These are phyloP conservation scores for Corydoras sp. DNA, from an alignment of 2,113 vertebrate genomes.

Conservation along the genomic window DNA sequence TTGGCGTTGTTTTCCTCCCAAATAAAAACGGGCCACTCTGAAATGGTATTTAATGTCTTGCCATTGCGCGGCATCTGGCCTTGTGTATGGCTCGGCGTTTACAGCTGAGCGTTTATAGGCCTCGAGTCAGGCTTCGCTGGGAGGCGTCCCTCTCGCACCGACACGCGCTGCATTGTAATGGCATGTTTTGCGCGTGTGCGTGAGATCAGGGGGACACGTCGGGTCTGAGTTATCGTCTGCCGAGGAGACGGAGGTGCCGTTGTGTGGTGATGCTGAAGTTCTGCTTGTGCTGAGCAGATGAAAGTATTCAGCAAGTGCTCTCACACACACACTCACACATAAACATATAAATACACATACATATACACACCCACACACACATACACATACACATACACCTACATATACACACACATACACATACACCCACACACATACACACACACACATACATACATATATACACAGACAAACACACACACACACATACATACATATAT, in stretches of 20 bases:
- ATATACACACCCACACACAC: conserved; percentile 4
- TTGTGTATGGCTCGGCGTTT: conserved; percentile 27
- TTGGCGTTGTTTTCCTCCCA: conserved; percentile 32
- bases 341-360: conserved; percentile 17
- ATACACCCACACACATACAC: too few relatives aligned
- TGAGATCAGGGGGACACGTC: conserved; percentile 50
- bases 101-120: conserved; percentile 39
- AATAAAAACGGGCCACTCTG: conserved; percentile 43
- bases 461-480: too few relatives aligned
- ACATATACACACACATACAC: too few relatives aligned
- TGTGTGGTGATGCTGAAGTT: conserved; percentile 58
- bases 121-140: conserved; percentile 3
- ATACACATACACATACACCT: conserved; percentile 1
- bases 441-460: too few relatives aligned
- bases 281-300: conserved; percentile 33
- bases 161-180: too few relatives aligned
- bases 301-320: conserved; percentile 46
- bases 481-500: too few relatives aligned
- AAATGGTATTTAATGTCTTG: conserved; percentile 47
- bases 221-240: conserved; percentile 69
- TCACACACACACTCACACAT: conserved; percentile 52
- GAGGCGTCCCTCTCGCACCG: too few relatives aligned
- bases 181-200: too few relatives aligned
- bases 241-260: conserved; percentile 53
- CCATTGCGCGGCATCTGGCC: conserved; percentile 42